Percentiles rank a stretch among this genome's conserved stretches.
Evolutionary conservation across 2,888 invertebrate species (phyloP).

Genomic region (Cosmopolites sordidus): DNA sequence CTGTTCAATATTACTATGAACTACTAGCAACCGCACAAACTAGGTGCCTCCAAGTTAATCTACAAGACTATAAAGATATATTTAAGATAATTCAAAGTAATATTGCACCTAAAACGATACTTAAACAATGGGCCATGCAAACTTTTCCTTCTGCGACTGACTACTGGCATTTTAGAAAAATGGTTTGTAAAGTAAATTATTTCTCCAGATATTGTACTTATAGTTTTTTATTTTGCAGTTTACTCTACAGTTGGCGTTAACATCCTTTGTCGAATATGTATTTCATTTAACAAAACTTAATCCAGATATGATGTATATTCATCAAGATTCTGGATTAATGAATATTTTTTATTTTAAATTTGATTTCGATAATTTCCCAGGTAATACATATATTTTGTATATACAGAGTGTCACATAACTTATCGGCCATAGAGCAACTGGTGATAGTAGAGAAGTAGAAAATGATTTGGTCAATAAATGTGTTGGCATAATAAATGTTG

Average conservation of each 20-base stretch:
- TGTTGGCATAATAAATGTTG: no score
- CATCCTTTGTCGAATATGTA: conserved; percentile 88
- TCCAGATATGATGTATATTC: conserved; percentile 96
- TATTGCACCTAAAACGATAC: conserved; percentile 79
- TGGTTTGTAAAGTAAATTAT: conserved; percentile 53
- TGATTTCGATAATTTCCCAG: conserved; percentile 86
- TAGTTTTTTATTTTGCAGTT: conserved; percentile 52
- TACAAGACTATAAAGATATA: conserved; percentile 84
- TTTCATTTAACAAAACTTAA: conserved; percentile 88
- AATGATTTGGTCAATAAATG: no score
- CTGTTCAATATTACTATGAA: conserved; percentile 89
- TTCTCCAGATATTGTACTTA: neutral
- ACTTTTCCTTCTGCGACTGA: conserved; percentile 90
- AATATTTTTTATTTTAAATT: conserved; percentile 95
- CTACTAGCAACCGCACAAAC: conserved; percentile 85
- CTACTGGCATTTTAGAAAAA: conserved; percentile 97
- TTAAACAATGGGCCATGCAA: conserved; percentile 85
- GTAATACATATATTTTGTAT: no score
- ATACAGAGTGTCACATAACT: no score
- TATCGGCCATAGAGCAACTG: no score
- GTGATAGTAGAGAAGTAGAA: no score
- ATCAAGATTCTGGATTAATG: conserved; percentile 92
- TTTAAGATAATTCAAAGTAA: conserved; percentile 82
- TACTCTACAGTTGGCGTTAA: conserved; percentile 79
- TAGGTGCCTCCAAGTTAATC: conserved; percentile 82